Evolutionary conservation across 2,888 invertebrate species (phyloP), one percentile per base, ranked within the genome.

Genomic region (Nyleta sp.): DNA sequence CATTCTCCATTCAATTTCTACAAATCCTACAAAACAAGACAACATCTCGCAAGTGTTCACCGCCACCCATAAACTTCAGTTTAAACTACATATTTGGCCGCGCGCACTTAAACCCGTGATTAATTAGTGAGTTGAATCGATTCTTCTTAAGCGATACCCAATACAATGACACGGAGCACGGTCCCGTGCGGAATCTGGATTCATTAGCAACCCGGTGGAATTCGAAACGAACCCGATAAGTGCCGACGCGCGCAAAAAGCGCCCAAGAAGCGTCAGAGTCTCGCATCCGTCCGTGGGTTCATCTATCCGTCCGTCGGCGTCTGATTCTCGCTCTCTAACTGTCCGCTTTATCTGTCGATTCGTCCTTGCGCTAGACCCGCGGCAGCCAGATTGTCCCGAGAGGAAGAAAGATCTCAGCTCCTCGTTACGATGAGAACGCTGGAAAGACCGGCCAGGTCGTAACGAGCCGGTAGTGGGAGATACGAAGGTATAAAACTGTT

Each of bases 401-500:
- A 78, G 78, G 78, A 75, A 76, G 73, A 80, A 76, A 72, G 75
- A 72, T 57, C 59, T 53, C 68, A 50, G 76, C 64, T 73, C 18
- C 73, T 76, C 72, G 77, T 70, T 55, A 71, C 80, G 74, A 74
- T 64, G 78, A 64, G 78, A 78, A 59, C 70, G 78, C 70, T 70
- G 78, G 46, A 31, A 59, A 62, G 73, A 80, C 75, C 77, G 81
- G 72, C 73, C 80, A 71, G 71, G 57, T 78, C 68, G 60, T 71
- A 64, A 71, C 73, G 67, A 57, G 76, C 65, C 55, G 67, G 84
- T 80, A 82, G 87, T 88, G 89, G 89, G 89, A 87, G 89, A 87
- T 87, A 72, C 88, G 89, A 89, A 87, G 88, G 89, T 88, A 89
- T 89, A 89, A 89, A 89, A 87, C 85, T 86, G 87, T 87, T 88